Conservation (phyloP, 2,888 invertebrate genomes). For the Troides helena region DNA sequence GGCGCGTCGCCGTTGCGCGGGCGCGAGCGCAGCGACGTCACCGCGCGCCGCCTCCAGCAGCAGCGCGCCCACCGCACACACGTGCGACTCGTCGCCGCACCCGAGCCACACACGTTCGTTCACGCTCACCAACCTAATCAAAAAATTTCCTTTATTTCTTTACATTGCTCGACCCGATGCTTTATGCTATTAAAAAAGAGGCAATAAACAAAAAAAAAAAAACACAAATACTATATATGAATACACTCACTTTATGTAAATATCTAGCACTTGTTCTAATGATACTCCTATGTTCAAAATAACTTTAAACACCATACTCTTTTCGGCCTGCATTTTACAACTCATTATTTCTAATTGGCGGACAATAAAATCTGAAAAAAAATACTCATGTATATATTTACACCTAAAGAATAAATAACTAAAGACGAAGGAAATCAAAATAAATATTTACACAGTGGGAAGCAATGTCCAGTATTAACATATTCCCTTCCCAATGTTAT, state of each 20-base stretch:
- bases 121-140: constrained; percentile 84
- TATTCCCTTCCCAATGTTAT: constrained; percentile 88
- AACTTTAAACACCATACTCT: constrained; percentile 87
- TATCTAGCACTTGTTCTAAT: constrained; percentile 87
- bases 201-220: background rate
- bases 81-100: constrained; percentile 91
- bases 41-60: constrained; percentile 84
- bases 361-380: constrained; percentile 84
- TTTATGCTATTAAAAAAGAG: no score
- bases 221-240: background rate
- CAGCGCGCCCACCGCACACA: constrained; percentile 87
- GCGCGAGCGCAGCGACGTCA: constrained; percentile 79
- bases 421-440: background rate
- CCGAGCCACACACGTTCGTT: constrained; percentile 93
- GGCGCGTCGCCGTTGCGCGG: constrained; percentile 62
- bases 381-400: background rate
- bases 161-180: no score
- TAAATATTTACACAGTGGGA: constrained; percentile 86
- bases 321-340: constrained; percentile 85
- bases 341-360: constrained; percentile 88
- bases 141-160: no score
- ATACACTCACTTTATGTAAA: constrained; percentile 86
- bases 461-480: constrained; percentile 90
- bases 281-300: constrained; percentile 89
- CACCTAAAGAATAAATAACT: background rate